These are phyloP conservation scores for Perca fluviatilis DNA, from an alignment of 2,113 vertebrate genomes.

Conservation along the genomic window DNA sequence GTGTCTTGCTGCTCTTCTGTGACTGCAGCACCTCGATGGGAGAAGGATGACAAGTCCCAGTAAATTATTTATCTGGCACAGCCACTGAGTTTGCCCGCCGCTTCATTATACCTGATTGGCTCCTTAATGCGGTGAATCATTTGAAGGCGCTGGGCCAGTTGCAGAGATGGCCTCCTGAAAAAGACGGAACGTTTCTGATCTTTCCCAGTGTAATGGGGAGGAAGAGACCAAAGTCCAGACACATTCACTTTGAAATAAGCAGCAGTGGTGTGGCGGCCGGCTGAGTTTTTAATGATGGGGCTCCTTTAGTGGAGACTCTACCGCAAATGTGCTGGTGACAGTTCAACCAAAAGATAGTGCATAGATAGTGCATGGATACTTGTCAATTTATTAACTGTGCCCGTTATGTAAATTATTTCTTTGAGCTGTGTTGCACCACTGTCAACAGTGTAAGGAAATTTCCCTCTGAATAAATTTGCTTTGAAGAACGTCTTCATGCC, in stretches of 20 bases:
- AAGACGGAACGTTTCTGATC: slow-evolving; percentile 50
- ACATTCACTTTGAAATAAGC: slow-evolving; percentile 50
- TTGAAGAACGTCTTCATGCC: slow-evolving; percentile 59
- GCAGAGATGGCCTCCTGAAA: slow-evolving; percentile 61
- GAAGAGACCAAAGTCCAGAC: slow-evolving; percentile 60
- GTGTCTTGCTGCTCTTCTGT: slow-evolving; percentile 67
- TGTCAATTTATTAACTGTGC: slow-evolving; percentile 59
- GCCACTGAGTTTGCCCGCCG: slow-evolving; percentile 61
- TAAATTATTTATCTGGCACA: slow-evolving; percentile 84
- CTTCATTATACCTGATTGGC: slow-evolving; percentile 82
- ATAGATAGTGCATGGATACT: slow-evolving; percentile 26
- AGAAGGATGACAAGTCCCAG: slow-evolving; percentile 80
- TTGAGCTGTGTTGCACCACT: slow-evolving; percentile 58
- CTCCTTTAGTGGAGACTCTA: slow-evolving; percentile 27
- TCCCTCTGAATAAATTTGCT: slow-evolving; percentile 59
- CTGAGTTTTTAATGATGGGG: slow-evolving; percentile 64
- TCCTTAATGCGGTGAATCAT: slow-evolving; percentile 81
- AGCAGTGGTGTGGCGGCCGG: slow-evolving; percentile 28
- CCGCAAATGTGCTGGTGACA: slow-evolving; percentile 30
- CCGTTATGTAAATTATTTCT: slow-evolving; percentile 61
- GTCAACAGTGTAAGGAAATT: slow-evolving; percentile 62
- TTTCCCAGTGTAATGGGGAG: slow-evolving; percentile 59
- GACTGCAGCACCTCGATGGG: slow-evolving; percentile 59
- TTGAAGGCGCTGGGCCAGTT: slow-evolving; percentile 49
- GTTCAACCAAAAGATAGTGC: slow-evolving; percentile 39